Evolutionary conservation across 1,140 invertebrate species (phyloP).

Genomic region (Pantala flavescens): DNA sequence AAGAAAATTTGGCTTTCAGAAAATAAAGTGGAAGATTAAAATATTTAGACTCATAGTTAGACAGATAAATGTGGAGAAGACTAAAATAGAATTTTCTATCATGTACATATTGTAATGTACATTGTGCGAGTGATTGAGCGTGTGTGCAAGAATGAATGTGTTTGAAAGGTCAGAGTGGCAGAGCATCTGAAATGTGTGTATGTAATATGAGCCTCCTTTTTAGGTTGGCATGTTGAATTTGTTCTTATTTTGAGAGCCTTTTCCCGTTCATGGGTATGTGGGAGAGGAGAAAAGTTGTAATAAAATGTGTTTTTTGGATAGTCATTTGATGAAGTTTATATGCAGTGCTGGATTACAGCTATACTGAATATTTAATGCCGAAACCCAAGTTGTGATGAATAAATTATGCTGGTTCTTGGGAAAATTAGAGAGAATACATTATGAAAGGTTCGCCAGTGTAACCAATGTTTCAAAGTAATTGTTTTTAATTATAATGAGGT

Average conservation of each 20-base stretch:
- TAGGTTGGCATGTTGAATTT: not conserved
- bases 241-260: constrained; percentile 9
- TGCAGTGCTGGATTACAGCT: not conserved
- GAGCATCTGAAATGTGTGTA: not conserved
- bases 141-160: not conserved
- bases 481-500: not conserved
- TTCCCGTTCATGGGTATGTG: not conserved
- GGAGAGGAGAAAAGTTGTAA: constrained; percentile 5
- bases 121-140: not conserved
- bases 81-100: not conserved
- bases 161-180: not conserved
- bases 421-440: not conserved
- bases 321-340: constrained; percentile 9
- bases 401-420: not conserved
- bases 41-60: not conserved
- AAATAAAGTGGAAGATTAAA: not conserved
- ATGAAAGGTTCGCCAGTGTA: not conserved
- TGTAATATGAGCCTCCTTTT: not conserved
- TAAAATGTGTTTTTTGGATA: constrained; percentile 1
- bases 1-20: too few relatives aligned
- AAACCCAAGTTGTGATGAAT: constrained; percentile 1
- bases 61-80: not conserved
- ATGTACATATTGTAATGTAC: constrained; percentile 7
- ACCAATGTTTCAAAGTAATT: not conserved
- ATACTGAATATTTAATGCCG: not conserved